phyloP scores from a whole-genome alignment of 2,797 vertebrate genomes.

The Muraenolepis orangiensis region DNA sequence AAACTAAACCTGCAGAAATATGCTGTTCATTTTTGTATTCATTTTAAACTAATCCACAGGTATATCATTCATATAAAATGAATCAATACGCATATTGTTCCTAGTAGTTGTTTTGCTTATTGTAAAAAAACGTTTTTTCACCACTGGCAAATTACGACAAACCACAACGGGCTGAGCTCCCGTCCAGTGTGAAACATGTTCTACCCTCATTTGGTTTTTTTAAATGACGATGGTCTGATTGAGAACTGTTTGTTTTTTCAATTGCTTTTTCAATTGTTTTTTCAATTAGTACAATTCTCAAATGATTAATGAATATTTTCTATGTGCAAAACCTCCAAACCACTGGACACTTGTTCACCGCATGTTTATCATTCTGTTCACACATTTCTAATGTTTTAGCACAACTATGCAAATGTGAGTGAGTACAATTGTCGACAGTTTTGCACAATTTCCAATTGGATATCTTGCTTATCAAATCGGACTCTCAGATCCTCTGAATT shows the following conservation, averaged over 20 bases:
- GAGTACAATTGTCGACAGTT: background rate
- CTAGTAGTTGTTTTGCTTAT: background rate
- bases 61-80: no score
- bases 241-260: no score
- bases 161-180: background rate
- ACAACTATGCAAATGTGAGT: background rate
- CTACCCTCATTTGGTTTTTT: background rate
- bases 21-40: no score
- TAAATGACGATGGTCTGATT: no score
- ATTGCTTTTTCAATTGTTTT: background rate
- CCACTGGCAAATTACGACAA: background rate
- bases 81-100: background rate
- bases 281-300: background rate
- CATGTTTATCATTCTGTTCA: background rate
- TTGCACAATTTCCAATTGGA: no score
- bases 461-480: no score
- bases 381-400: background rate
- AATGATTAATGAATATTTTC: background rate
- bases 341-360: background rate
- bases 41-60: no score
- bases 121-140: background rate
- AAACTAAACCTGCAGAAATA: background rate
- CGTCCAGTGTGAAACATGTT: background rate
- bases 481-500: no score
- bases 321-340: background rate